These are phyloP conservation scores for Limosa lapponica DNA, from an alignment of 2,797 vertebrate genomes.

Conservation along the genomic window DNA sequence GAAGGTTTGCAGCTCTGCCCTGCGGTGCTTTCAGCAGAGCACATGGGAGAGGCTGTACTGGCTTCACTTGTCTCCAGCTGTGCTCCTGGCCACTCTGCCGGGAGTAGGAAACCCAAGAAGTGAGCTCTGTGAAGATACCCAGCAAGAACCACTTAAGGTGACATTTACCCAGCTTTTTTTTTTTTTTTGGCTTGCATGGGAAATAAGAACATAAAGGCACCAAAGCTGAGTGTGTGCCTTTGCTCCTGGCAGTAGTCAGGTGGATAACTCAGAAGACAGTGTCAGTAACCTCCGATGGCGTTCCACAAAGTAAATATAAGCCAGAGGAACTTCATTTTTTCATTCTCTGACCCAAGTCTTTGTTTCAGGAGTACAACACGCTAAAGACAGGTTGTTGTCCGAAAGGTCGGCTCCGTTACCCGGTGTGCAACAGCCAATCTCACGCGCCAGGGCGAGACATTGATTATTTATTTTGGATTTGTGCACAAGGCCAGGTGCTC, in stretches of 20 bases:
- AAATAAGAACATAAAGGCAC: neutral
- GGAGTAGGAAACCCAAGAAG: neutral
- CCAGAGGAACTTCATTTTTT: neutral
- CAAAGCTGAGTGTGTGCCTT: neutral
- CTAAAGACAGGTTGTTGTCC: neutral
- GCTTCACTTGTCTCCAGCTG: neutral
- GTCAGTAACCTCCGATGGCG: neutral
- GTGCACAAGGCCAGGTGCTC: too few species aligned
- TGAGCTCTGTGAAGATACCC: neutral
- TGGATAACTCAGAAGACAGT: neutral
- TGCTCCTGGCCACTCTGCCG: neutral
- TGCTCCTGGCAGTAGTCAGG: neutral
- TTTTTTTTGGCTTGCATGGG: neutral
- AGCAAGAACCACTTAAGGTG: neutral
- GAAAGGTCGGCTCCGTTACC: too few species aligned
- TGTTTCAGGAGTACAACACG: neutral
- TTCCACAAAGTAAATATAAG: neutral
- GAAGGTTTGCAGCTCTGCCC: neutral
- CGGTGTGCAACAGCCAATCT: too few species aligned
- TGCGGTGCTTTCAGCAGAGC: neutral
- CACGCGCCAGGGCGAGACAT: too few species aligned
- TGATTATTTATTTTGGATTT: too few species aligned
- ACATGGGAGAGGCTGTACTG: rapidly evolving
- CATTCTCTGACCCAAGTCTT: neutral
- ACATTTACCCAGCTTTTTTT: neutral